Conservation (phyloP, 2,797 vertebrate genomes). For the Dendrocincla tyrannina region DNA sequence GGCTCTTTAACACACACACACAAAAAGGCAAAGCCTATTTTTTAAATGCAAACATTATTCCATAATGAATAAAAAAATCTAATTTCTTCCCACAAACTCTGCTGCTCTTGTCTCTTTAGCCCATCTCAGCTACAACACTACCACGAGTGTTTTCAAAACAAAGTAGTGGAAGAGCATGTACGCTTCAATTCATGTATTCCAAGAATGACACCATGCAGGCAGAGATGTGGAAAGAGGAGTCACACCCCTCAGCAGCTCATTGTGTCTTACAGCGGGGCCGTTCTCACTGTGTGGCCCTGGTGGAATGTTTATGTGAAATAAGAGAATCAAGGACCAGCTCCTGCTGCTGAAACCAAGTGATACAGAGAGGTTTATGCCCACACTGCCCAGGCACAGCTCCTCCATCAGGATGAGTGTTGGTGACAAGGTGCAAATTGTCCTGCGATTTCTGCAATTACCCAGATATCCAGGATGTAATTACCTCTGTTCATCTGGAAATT, state of each 20-base stretch:
- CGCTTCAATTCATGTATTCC: not conserved
- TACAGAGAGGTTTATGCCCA: rapidly evolving
- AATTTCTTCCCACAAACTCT: not conserved
- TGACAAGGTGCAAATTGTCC: rapidly evolving
- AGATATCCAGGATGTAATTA: not conserved
- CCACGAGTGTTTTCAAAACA: not conserved
- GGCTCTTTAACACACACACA: too few relatives aligned
- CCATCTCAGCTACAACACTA: not conserved
- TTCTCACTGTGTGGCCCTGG: not conserved
- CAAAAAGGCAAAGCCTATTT: not conserved
- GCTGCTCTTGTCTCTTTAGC: not conserved
- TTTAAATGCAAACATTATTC: not conserved
- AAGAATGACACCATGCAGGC: not conserved
- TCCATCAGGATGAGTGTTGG: rapidly evolving
- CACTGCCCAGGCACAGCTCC: not conserved
- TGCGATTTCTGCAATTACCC: not conserved
- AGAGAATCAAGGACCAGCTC: not conserved
- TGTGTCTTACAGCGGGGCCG: rapidly evolving
- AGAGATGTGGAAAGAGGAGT: not conserved
- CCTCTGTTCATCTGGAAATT: not conserved
- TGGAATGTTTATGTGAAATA: not conserved
- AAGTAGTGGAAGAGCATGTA: not conserved
- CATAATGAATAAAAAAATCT: not conserved
- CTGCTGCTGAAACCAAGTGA: not conserved
- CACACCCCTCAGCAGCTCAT: not conserved